Base-by-base conservation (phyloP, 2,888 invertebrate species). In the Didymodactylos carnosus region DNA sequence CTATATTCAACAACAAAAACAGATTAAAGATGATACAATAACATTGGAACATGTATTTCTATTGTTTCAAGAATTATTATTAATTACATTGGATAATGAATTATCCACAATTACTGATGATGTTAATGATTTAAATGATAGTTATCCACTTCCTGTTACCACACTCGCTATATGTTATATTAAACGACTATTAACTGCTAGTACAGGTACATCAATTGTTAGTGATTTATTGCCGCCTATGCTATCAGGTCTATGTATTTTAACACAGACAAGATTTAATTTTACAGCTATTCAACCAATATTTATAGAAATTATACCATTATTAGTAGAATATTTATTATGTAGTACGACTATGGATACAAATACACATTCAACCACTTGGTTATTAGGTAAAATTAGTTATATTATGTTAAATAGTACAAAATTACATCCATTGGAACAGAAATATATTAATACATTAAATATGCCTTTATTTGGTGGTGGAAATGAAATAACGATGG, bases 141-240 rank as follows among this genome's bases (percentile, higher is more conserved):
- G n/a, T n/a, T n/a, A n/a, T n/a, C n/a, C n/a, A n/a, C n/a, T n/a
- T n/a, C n/a, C n/a, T n/a, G n/a, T n/a, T n/a, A 19, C 43, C n/a
- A 25, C 51, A 25, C 13, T 10, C 2, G 10, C 27, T 3, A 51
- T 51, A 25, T 13, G 27, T 25, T 27, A 25, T 13, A 0, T 51
- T 3, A 23, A 5, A 14, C 11, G 11, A 3, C 13, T 51, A 13
- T 23, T 51, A 27, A 51, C 11, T 27, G 27, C 11, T 3, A 5
- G 3, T 0, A 25, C 27, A 0, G 14, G 2, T 2, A 25, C 4
- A 3, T 2, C 23, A 3, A 19, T 16, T 1, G n/a, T 43, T 1
- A 3, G 3, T 11, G 19, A 11, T 43, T 16, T 43, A 43, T 43
- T 43, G 4, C 16, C 5, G 16, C 3, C 3, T 2, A 43, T 10